Evolutionary conservation across 2,888 invertebrate genomes (phyloP).

Genomic region (Andrena flavipes): DNA sequence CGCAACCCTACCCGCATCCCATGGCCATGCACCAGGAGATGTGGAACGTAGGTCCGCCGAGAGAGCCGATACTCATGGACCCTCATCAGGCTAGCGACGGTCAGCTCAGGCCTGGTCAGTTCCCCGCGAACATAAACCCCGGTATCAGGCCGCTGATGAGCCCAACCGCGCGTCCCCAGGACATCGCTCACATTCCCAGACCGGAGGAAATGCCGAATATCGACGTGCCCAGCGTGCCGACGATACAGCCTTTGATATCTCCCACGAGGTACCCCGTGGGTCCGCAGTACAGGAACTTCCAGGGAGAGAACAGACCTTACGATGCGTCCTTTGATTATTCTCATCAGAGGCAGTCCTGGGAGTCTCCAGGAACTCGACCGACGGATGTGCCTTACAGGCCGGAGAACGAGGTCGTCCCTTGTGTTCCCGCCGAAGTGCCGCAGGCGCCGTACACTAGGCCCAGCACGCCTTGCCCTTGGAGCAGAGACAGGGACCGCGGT

Average conservation of each 20-base stretch:
- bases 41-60: conserved; percentile 60
- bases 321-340: conserved; percentile 67
- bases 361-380: conserved; percentile 30
- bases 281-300: conserved; percentile 57
- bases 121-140: conserved; percentile 32
- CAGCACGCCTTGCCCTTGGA: conserved; percentile 64
- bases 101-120: conserved; percentile 58
- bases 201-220: conserved; percentile 41
- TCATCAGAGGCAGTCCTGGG: conserved; percentile 70
- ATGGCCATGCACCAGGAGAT: conserved; percentile 69
- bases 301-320: conserved; percentile 42
- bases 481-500: conserved; percentile 54
- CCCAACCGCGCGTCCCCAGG: conserved; percentile 54
- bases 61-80: conserved; percentile 57
- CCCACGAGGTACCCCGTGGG: conserved; percentile 58
- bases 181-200: conserved; percentile 54
- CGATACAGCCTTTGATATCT: conserved; percentile 61
- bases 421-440: conserved; percentile 35
- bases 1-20: conserved; percentile 56
- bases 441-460: conserved; percentile 47
- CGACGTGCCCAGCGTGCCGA: conserved; percentile 24
- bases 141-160: conserved; percentile 66
- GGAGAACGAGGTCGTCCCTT: conserved; percentile 54
- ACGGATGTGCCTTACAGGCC: conserved; percentile 44
- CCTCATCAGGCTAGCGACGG: conserved; percentile 60